These are phyloP conservation scores for Gymnorhina tibicen DNA, from an alignment of 2,113 vertebrate species.

Conservation along the genomic window DNA sequence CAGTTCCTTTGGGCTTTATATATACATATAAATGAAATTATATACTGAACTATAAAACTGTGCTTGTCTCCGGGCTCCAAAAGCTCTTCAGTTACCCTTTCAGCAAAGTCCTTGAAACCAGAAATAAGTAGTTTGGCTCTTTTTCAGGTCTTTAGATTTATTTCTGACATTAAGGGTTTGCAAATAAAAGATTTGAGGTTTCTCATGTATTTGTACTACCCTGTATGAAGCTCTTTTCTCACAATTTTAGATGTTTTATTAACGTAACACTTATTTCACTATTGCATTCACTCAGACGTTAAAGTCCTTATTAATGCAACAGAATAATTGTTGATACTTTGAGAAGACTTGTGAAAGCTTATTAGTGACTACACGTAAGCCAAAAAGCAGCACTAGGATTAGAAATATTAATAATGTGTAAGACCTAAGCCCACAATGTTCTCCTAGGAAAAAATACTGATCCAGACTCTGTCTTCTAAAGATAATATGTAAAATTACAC, in stretches of 20 bases:
- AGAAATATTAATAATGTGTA: background rate
- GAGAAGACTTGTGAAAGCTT: constrained; percentile 7
- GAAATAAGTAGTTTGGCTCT: background rate
- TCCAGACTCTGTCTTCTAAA: background rate
- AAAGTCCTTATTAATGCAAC: background rate
- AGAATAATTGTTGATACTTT: constrained; percentile 12
- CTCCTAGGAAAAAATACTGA: background rate
- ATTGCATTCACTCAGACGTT: background rate
- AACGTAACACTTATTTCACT: background rate
- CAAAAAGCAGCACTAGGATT: background rate
- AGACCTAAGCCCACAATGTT: background rate
- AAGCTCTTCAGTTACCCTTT: background rate
- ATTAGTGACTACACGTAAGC: background rate
- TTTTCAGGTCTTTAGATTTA: background rate
- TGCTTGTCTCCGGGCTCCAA: background rate
- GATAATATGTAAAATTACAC: background rate
- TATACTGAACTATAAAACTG: background rate
- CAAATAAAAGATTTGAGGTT: background rate
- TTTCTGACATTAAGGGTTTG: background rate
- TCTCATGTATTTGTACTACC: background rate
- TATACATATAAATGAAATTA: background rate
- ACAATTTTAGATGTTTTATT: background rate
- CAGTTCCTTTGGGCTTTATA: background rate
- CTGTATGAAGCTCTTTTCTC: background rate
- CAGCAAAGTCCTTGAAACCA: background rate